Evolutionary conservation across 2,888 invertebrate species (phyloP), one percentile per base, ranked within the genome.

Genomic region (Chorisops tibialis): DNA sequence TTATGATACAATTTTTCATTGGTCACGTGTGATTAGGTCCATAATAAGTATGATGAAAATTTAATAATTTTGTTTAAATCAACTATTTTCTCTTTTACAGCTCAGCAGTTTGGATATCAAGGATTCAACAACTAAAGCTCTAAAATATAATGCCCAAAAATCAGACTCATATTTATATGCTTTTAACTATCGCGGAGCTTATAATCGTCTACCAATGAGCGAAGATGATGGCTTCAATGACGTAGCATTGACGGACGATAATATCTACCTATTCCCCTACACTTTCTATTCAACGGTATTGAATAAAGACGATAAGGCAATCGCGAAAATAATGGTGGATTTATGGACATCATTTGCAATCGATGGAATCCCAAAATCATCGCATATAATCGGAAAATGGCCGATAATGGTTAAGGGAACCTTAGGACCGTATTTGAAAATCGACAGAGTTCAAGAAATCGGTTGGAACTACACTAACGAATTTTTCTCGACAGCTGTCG

Each of bases 231-330:
- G 18, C 7, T 1, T 56, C 11, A 35, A 43, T 14, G 56, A 56
- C 16, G 56, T 56, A 1, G 22, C 56, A 1, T 81, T 82, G 66
- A 80, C 81, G 1, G 80, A 82, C 64, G 82, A 82, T 62, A 70
- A 81, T 4, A 74, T 80, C 19, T 79, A 82, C 66, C 67, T 81
- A 22, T 82, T 81, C 68, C 71, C 72, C 12, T 69, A 62, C 56
- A 68, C 69, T 37, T 52, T 63, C 12, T 65, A 68, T 39, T 67
- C 66, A 6, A 66, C 66, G n/a, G 45, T 62, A 9, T 62, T 74
- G 45, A 72, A 69, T 59, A 65, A 66, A 19, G 56, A 63, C 11
- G 76, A 76, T 51, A 65, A 64, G n/a, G 50, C 54, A 45, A 68
- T 79, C 12, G 74, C 76, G 1, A 68, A 73, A 18, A 71, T 71